Conservation (phyloP, 2,113 vertebrate genomes). For the Solea solea region DNA sequence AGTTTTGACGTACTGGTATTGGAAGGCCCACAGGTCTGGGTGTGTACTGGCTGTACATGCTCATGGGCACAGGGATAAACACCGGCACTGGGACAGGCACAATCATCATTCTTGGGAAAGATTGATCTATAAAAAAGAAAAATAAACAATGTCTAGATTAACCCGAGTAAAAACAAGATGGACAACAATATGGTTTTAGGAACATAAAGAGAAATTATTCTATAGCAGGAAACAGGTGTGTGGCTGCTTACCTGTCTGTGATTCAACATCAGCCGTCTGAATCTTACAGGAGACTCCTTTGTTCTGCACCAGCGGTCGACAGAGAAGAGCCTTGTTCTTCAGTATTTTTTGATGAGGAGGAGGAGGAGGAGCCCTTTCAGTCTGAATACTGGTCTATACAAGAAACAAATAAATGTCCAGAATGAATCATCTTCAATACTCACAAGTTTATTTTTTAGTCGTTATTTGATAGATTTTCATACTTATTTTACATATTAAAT, state of each 20-base stretch:
- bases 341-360: constrained; percentile 83
- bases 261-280: constrained; percentile 87
- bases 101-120: constrained; percentile 82
- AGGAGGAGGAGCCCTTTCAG: constrained; percentile 81
- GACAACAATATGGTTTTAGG: too few species aligned
- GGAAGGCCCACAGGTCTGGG: constrained; percentile 90
- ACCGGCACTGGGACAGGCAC: constrained; percentile 94
- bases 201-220: too few species aligned
- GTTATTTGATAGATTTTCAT: too few species aligned
- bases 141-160: neutral
- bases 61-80: constrained; percentile 93
- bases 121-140: constrained; percentile 52
- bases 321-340: constrained; percentile 97
- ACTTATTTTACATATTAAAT: too few species aligned
- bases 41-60: constrained; percentile 92
- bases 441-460: too few species aligned
- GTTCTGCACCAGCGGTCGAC: constrained; percentile 93
- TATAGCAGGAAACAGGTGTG: too few species aligned
- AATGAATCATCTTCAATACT: neutral
- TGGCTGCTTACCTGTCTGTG: constrained; percentile 88
- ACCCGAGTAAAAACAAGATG: neutral
- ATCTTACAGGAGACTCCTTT: constrained; percentile 95
- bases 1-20: constrained; percentile 86
- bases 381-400: constrained; percentile 87
- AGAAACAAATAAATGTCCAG: neutral